Base-by-base conservation (phyloP, 2,888 invertebrate genomes). In the Polymixis flavicincta region DNA sequence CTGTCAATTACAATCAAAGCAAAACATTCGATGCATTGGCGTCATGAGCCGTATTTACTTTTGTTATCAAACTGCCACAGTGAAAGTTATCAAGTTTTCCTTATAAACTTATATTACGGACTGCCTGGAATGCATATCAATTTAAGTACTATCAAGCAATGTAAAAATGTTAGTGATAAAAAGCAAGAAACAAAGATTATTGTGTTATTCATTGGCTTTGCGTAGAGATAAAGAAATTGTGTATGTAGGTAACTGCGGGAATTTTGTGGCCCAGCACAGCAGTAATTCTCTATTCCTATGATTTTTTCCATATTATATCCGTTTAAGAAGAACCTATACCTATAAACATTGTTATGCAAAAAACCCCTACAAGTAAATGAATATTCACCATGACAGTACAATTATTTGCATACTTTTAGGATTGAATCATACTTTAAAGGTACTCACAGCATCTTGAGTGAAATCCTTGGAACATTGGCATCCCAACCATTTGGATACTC, bases 1-100 rank as follows among this genome's bases (percentile, higher is more conserved):
- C 81, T 77, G 74, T 73, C 76, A 81, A 77, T 78, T 70, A 74
- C 54, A 81, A 82, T 77, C 72, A 76, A 60, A 68, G 55, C 48
- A 60, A 54, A 78, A n/a, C 60, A 69, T 22, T 54, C 76, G 59
- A 63, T 84, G 65, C 68, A 71, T 60, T 57, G 19, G n/a, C 64
- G 52, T 48, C 61, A 70, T 59, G 28, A 54, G 37, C n/a, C 67
- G 8, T 71, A 37, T 68, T 55, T 55, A 61, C 42, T 71, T 65
- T 54, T 42, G 42, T 60, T 65, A 55, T 19, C 8, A 54, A 14
- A 69, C 32, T 65, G 55, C 28, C 28, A 59, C 42, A 69, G 52
- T 61, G n/a, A 64, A 81, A 65, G 64, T 70, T 64, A 70, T 70
- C 69, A 50, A 55, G 55, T 70, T 64, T n/a, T 83, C 32, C 25